These are phyloP conservation scores for Colossoma macropomum DNA, from an alignment of 2,113 vertebrate species.

Conservation along the genomic window DNA sequence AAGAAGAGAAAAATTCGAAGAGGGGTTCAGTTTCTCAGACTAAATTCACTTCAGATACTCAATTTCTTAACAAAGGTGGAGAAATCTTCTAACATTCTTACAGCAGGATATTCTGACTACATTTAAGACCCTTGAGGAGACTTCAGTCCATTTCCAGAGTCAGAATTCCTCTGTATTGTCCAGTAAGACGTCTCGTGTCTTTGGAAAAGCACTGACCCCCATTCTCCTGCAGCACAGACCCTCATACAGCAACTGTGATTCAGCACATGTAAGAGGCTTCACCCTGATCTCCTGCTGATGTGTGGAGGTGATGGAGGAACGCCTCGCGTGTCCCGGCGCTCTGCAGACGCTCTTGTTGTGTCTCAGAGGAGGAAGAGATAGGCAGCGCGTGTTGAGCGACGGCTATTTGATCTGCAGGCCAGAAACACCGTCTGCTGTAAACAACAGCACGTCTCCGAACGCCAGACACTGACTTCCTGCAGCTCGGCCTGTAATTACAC, in stretches of 20 bases:
- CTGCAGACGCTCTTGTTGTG: conserved; percentile 8
- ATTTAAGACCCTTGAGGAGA: too few species aligned
- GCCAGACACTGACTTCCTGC: not conserved
- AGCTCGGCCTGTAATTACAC: conserved; percentile 43
- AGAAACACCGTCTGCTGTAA: conserved; percentile 9
- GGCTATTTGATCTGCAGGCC: conserved; percentile 4
- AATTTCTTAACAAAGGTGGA: too few species aligned
- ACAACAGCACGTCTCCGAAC: conserved; percentile 15
- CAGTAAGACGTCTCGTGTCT: too few species aligned
- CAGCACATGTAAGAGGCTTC: not conserved
- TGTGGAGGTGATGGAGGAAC: not conserved
- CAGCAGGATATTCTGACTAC: too few species aligned
- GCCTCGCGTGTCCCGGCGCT: not conserved
- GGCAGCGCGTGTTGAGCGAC: conserved; percentile 22
- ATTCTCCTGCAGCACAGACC: not conserved
- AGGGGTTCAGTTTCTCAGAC: too few species aligned
- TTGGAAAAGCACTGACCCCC: too few species aligned
- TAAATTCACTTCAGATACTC: too few species aligned
- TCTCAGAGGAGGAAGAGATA: not conserved
- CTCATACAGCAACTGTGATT: not conserved
- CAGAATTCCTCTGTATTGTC: too few species aligned
- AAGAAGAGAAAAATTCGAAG: too few species aligned
- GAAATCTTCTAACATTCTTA: too few species aligned
- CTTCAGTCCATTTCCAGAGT: too few species aligned
- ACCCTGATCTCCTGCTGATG: not conserved